Base-by-base conservation (phyloP, 2,797 vertebrate species). In the Amphiprion clarkii region DNA sequence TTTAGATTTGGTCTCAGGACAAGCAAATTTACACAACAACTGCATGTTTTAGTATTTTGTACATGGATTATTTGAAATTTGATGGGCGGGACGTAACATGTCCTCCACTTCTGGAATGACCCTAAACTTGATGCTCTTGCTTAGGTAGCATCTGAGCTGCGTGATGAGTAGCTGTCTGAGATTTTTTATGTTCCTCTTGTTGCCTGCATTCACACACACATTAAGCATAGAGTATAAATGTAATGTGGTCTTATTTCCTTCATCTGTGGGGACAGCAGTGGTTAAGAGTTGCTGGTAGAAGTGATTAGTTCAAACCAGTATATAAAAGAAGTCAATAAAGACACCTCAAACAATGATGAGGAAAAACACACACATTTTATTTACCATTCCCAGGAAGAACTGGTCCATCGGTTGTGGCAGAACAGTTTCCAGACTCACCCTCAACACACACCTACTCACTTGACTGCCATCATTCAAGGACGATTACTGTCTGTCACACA, bases 331-430 rank as follows among this genome's bases (percentile, higher is more conserved):
- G 65, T 78, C 62, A 78, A 76, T 64, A 71, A 55, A 72, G 31
- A 57, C 44, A 76, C 39, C 23, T 79, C 52, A 71, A 73, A 76
- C 67, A 42, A 48, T 48, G 27, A 11, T n/a, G 14, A 46, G 44
- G 36, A 36, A 33, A 71, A 76, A 72, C 67, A 67, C 70, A 76
- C 80, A 81, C 82, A 59, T 71, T 40, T 31, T 87, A 71, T 85
- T 87, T 79, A 67, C 81, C 55, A 42, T 88, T 85, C 74, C 27
- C 14, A 58, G 9, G 46, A 85, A 73, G 48, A 59, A 16, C 63
- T 4, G 27, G 46, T 29, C 13, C 14, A 39, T 60, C 51, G 64
- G 40, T 74, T 63, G 25, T 49, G 67, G 67, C 25, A 12, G 16
- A 48, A 64, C 74, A 36, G 52, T 58, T 81, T 76, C 42, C 74